phyloP scores from a whole-genome alignment of 2,113 vertebrate genomes.

The Notothenia rossii region DNA sequence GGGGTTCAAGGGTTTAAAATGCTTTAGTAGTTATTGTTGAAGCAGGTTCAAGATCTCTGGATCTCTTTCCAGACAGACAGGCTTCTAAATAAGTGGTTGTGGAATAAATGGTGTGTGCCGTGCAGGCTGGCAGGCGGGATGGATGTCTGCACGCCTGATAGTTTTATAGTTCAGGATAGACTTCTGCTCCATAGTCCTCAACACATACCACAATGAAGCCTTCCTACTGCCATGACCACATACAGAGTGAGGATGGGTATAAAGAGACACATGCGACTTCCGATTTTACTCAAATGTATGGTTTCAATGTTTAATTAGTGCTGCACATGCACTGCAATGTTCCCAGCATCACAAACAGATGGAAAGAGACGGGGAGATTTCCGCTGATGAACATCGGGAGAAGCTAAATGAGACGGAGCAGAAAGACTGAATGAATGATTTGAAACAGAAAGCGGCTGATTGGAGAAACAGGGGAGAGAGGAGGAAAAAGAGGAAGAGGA shows the following conservation, averaged over 20 bases:
- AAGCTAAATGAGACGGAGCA: neutral
- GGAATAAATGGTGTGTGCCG: constrained; percentile 53
- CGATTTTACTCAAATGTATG: neutral
- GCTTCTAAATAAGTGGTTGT: constrained; percentile 61
- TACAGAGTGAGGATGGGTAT: neutral
- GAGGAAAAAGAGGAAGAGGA: neutral
- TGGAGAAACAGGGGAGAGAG: neutral
- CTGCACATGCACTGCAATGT: neutral
- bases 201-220: neutral
- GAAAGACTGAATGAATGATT: neutral
- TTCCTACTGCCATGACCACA: neutral
- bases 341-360: neutral
- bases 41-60: neutral
- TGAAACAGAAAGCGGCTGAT: neutral
- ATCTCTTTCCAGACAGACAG: constrained; percentile 19
- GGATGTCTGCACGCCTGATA: constrained; percentile 34
- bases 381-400: neutral
- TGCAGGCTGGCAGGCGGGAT: constrained; percentile 29
- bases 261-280: neutral
- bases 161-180: neutral
- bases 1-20: neutral
- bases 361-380: neutral
- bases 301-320: neutral
- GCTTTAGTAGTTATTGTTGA: neutral
- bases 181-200: neutral